These are phyloP conservation scores for Ophion ventricosus DNA, from an alignment of 2,888 invertebrate species.

Conservation along the genomic window DNA sequence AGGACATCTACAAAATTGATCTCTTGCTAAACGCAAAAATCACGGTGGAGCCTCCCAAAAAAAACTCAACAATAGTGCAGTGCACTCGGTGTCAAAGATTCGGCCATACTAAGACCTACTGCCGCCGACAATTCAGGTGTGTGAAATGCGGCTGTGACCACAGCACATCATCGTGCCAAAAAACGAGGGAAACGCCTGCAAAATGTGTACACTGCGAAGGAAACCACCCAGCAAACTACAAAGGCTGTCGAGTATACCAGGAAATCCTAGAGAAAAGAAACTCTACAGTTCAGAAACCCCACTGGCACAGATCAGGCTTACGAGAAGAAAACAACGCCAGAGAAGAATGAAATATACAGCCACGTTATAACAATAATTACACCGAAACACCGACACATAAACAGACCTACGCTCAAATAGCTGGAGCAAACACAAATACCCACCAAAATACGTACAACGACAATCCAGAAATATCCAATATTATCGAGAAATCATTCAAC, in stretches of 20 bases:
- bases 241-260: constrained; percentile 13
- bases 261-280: constrained; percentile 17
- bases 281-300: constrained; percentile 1
- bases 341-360: not conserved
- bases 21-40: no score
- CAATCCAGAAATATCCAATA: not conserved
- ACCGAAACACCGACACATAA: not conserved
- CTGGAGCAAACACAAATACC: constrained; percentile 3
- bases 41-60: no score
- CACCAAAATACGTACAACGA: not conserved
- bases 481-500: constrained; percentile 35
- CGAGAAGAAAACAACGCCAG: not conserved
- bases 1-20: constrained; percentile 65
- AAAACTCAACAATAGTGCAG: no score
- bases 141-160: constrained; percentile 83
- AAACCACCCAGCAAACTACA: constrained; percentile 38
- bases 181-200: constrained; percentile 21
- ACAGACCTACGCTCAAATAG: not conserved
- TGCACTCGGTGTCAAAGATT: constrained; percentile 83
- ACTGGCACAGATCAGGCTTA: constrained; percentile 1
- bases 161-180: constrained; percentile 69
- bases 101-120: constrained; percentile 83
- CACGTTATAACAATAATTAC: not conserved
- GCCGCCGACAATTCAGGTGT: constrained; percentile 80
- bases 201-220: constrained; percentile 19